Conservation (phyloP, 2,888 invertebrate species). For the Caenorhabditis afra region DNA sequence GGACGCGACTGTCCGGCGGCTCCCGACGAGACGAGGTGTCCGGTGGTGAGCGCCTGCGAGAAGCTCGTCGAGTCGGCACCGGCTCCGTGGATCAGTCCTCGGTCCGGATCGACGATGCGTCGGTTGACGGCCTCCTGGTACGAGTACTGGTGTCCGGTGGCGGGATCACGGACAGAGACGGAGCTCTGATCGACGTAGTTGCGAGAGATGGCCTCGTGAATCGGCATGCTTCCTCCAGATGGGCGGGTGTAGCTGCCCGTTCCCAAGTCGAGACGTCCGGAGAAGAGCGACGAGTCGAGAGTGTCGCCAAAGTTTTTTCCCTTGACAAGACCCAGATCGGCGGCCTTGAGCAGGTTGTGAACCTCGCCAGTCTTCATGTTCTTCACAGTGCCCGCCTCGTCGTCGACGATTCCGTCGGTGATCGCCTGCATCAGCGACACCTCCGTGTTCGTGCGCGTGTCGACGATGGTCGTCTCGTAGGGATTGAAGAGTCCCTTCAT, state of each 20-base stretch:
- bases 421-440: constrained; percentile 82
- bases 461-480: constrained; percentile 79
- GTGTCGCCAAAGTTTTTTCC: constrained; percentile 78
- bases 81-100: constrained; percentile 81
- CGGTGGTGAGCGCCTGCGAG: constrained; percentile 70
- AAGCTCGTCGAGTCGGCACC: constrained; percentile 79
- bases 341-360: constrained; percentile 81
- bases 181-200: constrained; percentile 87
- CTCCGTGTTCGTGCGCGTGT: constrained; percentile 74
- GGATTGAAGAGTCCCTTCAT: constrained; percentile 81
- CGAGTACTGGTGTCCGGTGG: constrained; percentile 72
- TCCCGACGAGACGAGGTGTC: constrained; percentile 63
- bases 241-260: constrained; percentile 91
- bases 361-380: constrained; percentile 81
- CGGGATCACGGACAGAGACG: constrained; percentile 70
- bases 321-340: constrained; percentile 80
- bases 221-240: constrained; percentile 86
- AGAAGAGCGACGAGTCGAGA: constrained; percentile 66
- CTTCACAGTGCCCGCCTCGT: constrained; percentile 81
- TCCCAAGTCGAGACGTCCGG: constrained; percentile 75
- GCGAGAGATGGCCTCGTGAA: constrained; percentile 89
- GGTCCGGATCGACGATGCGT: constrained; percentile 72
- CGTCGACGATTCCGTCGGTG: constrained; percentile 81
- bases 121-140: constrained; percentile 79
- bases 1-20: constrained; percentile 38